Base-by-base conservation (phyloP, 2,113 vertebrate species). In the Prionailurus bengalensis region DNA sequence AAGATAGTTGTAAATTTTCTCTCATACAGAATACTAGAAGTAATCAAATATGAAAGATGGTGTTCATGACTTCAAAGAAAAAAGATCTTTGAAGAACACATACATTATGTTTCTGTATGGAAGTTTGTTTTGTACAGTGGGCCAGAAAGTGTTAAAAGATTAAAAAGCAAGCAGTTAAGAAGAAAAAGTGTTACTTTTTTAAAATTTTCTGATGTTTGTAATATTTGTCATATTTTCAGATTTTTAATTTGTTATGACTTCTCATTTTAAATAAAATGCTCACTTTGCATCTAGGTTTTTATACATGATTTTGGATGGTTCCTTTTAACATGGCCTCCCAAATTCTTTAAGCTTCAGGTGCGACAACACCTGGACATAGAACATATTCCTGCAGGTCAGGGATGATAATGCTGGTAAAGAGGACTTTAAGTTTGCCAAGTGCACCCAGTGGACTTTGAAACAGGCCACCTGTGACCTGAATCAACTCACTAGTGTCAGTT, bases 21-120 rank as follows among this genome's bases (percentile, higher is more conserved):
- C 66, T 89, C 29, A 3, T n/a, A 21, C 63, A 70, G 29, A 51
- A 27, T 93, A 53, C 45, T 61, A 94, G 94, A 91, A 95, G 31
- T 71, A 93, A 83, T 78, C 81, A 96, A 93, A 36, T 65, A 84
- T 80, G 12, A 25, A 58, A 95, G 21, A 86, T 91, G 66, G 63
- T 25, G 29, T 31, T 78, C 82, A 81, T 97, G 71, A 39, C 68
- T 96, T 98, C 94, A 92, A 68, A 86, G 79, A 82, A 85, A 92
- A 89, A 95, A 55, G 10, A 48, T 19, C 66, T 95, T 87, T 63
- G 78, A n/a, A 55, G 70, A 89, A 29, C 48, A 53, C 68, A 3
- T 14, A 58, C 13, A 19, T 45, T 36, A 11, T 21, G 33, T 83
- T 74, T 89, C 31, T 9, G 23, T 70, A 4, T 42, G 23, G 27